Evolutionary conservation across 30 jellyfish, hydroid and myxozoan genomes (phyloP).

Genomic region (Chironex yamaguchii): DNA sequence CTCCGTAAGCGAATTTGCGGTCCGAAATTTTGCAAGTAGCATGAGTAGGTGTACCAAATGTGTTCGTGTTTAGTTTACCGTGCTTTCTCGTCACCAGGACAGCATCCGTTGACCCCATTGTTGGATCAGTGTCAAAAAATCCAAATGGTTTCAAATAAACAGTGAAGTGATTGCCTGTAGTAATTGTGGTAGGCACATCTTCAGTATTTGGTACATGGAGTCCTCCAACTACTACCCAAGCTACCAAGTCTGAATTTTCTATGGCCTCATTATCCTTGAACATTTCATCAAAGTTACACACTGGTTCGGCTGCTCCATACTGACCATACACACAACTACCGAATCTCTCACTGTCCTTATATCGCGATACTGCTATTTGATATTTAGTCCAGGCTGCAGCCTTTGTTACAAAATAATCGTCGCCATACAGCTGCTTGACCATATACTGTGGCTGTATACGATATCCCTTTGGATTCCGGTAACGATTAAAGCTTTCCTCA

Average conservation of each 20-base stretch:
- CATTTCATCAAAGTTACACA: constrained; percentile 56
- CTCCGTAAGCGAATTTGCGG: no score
- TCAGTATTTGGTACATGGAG: constrained; percentile 83
- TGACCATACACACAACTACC: constrained; percentile 72
- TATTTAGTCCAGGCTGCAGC: constrained; percentile 87
- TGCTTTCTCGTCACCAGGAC: constrained; percentile 34
- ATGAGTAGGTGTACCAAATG: constrained; percentile 69
- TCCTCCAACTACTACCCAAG: constrained; percentile 87
- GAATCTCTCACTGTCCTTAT: constrained; percentile 79
- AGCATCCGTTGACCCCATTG: constrained; percentile 76
- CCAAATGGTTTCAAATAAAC: constrained; percentile 74
- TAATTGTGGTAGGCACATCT: constrained; percentile 79
- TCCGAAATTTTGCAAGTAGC: constrained; percentile 55
- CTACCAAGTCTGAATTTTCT: constrained; percentile 74
- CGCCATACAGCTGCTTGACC: constrained; percentile 83
- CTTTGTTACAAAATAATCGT: constrained; percentile 71
- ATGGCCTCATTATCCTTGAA: constrained; percentile 62
- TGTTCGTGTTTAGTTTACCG: constrained; percentile 56
- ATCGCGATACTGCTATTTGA: constrained; percentile 75
- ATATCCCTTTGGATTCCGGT: constrained; percentile 72
- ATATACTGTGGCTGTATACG: constrained; percentile 52
- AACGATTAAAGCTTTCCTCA: constrained; percentile 60
- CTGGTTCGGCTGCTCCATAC: constrained; percentile 76
- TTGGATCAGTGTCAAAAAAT: constrained; percentile 82
- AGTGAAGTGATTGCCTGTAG: constrained; percentile 72